Conservation (phyloP, 2,797 vertebrate genomes). For the Gymnoscopelus braueri region DNA sequence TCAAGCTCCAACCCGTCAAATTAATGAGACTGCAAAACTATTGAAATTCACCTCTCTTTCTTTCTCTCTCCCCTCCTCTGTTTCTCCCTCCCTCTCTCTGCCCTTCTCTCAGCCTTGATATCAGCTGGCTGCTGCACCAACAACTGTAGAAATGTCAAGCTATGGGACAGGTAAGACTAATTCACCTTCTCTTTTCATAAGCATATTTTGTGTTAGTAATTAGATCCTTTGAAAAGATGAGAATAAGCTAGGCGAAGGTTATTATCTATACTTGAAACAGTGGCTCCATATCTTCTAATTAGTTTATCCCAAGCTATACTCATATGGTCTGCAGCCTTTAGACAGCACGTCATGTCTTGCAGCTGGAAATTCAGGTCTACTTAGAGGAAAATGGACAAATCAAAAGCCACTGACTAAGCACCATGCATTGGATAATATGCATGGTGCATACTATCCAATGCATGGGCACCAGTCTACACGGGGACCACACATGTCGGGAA, state of each 20-base stretch:
- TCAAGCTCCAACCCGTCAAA: conserved; percentile 38
- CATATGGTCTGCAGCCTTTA: conserved; percentile 24
- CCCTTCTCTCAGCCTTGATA: conserved; percentile 79
- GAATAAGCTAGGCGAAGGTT: conserved; percentile 47
- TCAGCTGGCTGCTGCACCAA: conserved; percentile 84
- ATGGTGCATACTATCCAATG: no score
- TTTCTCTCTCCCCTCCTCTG: conserved; percentile 8
- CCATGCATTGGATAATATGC: no score
- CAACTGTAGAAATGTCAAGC: conserved; percentile 85
- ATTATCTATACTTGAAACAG: conserved; percentile 49
- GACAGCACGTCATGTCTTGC: background rate
- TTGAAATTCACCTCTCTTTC: conserved; percentile 40
- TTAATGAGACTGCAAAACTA: conserved; percentile 56
- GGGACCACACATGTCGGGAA: no score
- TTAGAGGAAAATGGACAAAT: no score
- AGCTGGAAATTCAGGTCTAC: background rate
- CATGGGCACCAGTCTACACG: no score
- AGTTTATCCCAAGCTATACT: conserved; percentile 25
- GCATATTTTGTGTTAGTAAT: conserved; percentile 40
- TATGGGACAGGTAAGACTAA: conserved; percentile 83
- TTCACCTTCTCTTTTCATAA: conserved; percentile 17
- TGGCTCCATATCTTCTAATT: conserved; percentile 54
- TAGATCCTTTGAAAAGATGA: conserved; percentile 39
- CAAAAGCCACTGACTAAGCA: no score
- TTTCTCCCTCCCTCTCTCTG: conserved; percentile 17